Conservation (phyloP, 2,888 invertebrate genomes). For the Ctenicera cuprea region DNA sequence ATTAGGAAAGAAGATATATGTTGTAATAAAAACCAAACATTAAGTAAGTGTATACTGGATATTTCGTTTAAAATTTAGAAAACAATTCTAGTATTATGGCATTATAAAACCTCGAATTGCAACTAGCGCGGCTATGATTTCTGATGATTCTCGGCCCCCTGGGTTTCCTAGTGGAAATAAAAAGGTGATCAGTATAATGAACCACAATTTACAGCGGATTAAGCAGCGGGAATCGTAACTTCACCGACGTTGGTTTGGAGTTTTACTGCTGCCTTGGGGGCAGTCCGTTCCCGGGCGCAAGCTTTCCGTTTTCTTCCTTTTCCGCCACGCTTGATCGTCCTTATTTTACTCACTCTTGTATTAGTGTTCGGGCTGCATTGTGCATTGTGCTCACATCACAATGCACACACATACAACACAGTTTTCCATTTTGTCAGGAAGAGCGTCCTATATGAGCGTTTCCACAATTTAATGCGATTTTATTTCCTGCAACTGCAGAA, state of each 20-base stretch:
- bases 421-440: background rate
- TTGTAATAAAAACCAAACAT: no score
- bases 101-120: conserved; percentile 5
- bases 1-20: no score
- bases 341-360: conserved; percentile 9
- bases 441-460: background rate
- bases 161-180: conserved; percentile 46
- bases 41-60: no score
- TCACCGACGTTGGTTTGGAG: conserved; percentile 46
- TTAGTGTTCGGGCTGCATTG: conserved; percentile 11
- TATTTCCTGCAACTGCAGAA: background rate
- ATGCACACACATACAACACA: background rate
- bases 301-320: conserved; percentile 42
- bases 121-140: conserved; percentile 33
- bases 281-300: conserved; percentile 41
- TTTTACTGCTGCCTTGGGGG: conserved; percentile 51
- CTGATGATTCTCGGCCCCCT: conserved; percentile 37
- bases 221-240: conserved; percentile 51
- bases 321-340: conserved; percentile 34
- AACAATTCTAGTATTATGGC: background rate
- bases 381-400: conserved; percentile 1
- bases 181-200: conserved; percentile 54
- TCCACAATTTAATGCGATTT: no score
- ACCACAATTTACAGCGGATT: conserved; percentile 53
- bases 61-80: no score